These are phyloP conservation scores for Phorcus lineatus DNA, from an alignment of 2,888 invertebrate genomes.

Conservation along the genomic window DNA sequence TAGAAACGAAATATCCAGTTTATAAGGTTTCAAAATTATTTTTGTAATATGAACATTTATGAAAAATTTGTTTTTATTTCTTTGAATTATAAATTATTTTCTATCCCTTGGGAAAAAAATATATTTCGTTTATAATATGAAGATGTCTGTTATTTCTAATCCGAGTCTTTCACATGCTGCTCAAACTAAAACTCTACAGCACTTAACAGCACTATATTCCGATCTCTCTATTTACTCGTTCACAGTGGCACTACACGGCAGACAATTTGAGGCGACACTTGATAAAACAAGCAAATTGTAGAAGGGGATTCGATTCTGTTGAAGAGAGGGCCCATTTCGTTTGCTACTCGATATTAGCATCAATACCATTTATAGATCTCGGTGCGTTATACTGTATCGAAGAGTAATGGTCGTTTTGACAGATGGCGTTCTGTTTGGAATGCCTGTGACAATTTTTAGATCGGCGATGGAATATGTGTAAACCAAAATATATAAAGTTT, in stretches of 20 bases:
- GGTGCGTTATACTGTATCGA: not conserved
- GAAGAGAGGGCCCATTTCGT: slow-evolving; percentile 1
- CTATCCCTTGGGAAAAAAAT: too few species aligned
- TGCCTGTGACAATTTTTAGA: not conserved
- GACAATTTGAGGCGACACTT: slow-evolving; percentile 27
- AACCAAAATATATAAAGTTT: too few species aligned
- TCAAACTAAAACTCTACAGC: not conserved
- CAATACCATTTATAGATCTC: not conserved
- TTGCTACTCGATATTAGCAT: slow-evolving; percentile 4
- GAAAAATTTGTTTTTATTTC: too few species aligned
- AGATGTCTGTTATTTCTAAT: too few species aligned
- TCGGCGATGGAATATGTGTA: not conserved
- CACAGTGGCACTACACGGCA: slow-evolving; percentile 22
- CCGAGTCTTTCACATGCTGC: too few species aligned
- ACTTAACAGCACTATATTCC: not conserved
- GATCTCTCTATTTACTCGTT: slow-evolving; percentile 4
- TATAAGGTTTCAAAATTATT: too few species aligned
- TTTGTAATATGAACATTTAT: too few species aligned
- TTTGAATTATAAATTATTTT: too few species aligned
- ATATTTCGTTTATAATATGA: too few species aligned
- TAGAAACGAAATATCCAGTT: too few species aligned
- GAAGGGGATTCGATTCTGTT: slow-evolving; percentile 7
- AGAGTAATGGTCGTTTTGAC: slow-evolving; percentile 12
- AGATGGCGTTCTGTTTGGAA: not conserved
- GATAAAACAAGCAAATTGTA: slow-evolving; percentile 30